phyloP scores from a whole-genome alignment of 2,113 vertebrate genomes.

The Lepus americanus region DNA sequence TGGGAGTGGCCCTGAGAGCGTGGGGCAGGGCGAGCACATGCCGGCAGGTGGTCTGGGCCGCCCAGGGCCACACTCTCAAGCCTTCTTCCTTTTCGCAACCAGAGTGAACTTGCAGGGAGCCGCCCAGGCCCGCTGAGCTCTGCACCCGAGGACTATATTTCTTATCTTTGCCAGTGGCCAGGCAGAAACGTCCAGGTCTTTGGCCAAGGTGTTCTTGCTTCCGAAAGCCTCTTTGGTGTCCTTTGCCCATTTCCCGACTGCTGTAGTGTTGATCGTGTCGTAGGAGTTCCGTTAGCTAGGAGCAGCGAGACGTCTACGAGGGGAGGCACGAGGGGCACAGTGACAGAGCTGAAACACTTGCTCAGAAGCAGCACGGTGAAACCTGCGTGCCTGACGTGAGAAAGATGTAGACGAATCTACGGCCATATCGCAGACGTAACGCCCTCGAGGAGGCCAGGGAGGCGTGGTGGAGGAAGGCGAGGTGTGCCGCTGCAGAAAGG shows the following conservation, averaged over 20 bases:
- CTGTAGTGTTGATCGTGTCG: not conserved
- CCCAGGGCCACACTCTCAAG: not conserved
- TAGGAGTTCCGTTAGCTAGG: not conserved
- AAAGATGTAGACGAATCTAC: too few relatives aligned
- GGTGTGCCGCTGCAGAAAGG: not conserved
- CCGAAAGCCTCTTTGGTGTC: not conserved
- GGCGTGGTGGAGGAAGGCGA: too few relatives aligned
- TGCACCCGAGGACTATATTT: not conserved
- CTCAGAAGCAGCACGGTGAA: too few relatives aligned
- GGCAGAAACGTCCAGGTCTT: not conserved
- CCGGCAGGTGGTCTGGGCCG: not conserved
- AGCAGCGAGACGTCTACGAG: too few relatives aligned
- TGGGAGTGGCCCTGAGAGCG: not conserved
- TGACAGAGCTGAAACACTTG: not conserved
- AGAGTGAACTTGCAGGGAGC: not conserved
- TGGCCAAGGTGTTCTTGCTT: not conserved
- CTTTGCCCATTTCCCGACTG: slow-evolving; percentile 12
- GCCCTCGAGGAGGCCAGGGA: accelerated
- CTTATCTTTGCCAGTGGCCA: not conserved
- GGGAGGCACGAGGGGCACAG: too few relatives aligned
- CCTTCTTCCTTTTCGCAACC: not conserved
- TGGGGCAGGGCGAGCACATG: accelerated
- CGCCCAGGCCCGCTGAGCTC: not conserved
- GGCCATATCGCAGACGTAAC: too few relatives aligned
- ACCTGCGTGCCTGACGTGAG: too few relatives aligned